Conservation (phyloP, 2,888 invertebrate genomes). For the Philhelius pedissequus region DNA sequence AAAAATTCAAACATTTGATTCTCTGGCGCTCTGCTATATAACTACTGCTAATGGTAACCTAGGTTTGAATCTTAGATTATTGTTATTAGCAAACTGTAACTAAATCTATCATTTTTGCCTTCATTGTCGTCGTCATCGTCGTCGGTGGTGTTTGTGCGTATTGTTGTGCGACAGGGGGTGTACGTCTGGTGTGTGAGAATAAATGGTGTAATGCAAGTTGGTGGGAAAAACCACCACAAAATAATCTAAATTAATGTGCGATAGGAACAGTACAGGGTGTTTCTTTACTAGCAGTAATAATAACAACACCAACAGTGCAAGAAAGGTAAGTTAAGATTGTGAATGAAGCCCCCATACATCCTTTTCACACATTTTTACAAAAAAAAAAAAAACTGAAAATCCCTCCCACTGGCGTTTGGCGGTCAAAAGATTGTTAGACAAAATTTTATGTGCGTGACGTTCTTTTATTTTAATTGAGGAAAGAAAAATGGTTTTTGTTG, state of each 20-base stretch:
- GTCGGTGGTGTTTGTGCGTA: conserved; percentile 1
- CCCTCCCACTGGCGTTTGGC: conserved; percentile 35
- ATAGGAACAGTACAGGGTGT: conserved; percentile 86
- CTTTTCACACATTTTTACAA: neutral
- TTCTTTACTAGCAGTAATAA: conserved; percentile 80
- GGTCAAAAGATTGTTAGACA: conserved; percentile 30
- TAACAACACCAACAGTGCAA: conserved; percentile 77
- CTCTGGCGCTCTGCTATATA: neutral
- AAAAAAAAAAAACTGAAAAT: neutral
- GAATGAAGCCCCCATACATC: conserved; percentile 32
- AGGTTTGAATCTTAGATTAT: conserved; percentile 52
- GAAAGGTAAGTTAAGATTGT: conserved; percentile 75
- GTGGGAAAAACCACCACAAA: conserved; percentile 58
- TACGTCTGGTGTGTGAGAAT: conserved; percentile 21
- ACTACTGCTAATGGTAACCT: too few relatives aligned
- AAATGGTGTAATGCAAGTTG: conserved; percentile 54
- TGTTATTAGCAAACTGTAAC: conserved; percentile 42
- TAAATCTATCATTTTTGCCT: conserved; percentile 26
- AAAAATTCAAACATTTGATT: neutral
- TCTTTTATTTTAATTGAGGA: conserved; percentile 44
- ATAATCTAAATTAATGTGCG: conserved; percentile 81
- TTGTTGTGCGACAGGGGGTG: conserved; percentile 3
- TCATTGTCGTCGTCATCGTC: neutral
- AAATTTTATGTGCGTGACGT: conserved; percentile 47
- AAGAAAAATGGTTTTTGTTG: conserved; percentile 10